A percentile compares a stretch with the other conserved stretches of the same genome.
Conservation (phyloP, 2,888 invertebrate genomes). For the Ochropleura plecta region DNA sequence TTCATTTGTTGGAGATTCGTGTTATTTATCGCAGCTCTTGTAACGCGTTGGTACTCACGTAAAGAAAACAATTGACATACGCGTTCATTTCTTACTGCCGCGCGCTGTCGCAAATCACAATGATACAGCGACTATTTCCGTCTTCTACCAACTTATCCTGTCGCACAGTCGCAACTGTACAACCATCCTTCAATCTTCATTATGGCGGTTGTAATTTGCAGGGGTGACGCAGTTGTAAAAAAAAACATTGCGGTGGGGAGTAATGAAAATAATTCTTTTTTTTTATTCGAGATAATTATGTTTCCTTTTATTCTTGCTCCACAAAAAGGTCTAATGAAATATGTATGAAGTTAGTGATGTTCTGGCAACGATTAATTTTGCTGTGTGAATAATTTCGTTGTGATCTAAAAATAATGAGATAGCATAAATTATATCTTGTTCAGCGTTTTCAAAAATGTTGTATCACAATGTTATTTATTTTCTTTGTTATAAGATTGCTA, state of each 20-base stretch:
- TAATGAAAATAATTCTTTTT: slow-evolving; percentile 60
- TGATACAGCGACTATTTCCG: not conserved
- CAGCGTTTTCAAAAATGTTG: not conserved
- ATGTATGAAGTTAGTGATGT: slow-evolving; percentile 50
- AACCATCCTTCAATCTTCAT: slow-evolving; percentile 56
- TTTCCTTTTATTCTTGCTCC: slow-evolving; percentile 45
- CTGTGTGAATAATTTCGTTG: slow-evolving; percentile 35
- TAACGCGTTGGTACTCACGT: not conserved
- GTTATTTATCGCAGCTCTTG: no score
- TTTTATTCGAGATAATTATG: slow-evolving; percentile 58
- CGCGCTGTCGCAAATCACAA: not conserved
- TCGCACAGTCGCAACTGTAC: slow-evolving; percentile 7
- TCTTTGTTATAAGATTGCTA: not conserved
- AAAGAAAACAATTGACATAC: not conserved
- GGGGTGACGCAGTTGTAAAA: slow-evolving; percentile 55
- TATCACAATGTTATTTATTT: not conserved
- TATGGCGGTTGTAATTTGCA: slow-evolving; percentile 63
- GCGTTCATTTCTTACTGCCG: not conserved
- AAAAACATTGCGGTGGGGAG: slow-evolving; percentile 48
- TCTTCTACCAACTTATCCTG: not conserved
- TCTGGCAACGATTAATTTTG: slow-evolving; percentile 42
- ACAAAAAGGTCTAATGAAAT: slow-evolving; percentile 54
- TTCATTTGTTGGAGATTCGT: no score
- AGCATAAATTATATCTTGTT: slow-evolving; percentile 21
- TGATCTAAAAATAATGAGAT: slow-evolving; percentile 30